Evolutionary conservation across 2,888 invertebrate species (phyloP).

Genomic region (Aphidoletes aphidimyza): DNA sequence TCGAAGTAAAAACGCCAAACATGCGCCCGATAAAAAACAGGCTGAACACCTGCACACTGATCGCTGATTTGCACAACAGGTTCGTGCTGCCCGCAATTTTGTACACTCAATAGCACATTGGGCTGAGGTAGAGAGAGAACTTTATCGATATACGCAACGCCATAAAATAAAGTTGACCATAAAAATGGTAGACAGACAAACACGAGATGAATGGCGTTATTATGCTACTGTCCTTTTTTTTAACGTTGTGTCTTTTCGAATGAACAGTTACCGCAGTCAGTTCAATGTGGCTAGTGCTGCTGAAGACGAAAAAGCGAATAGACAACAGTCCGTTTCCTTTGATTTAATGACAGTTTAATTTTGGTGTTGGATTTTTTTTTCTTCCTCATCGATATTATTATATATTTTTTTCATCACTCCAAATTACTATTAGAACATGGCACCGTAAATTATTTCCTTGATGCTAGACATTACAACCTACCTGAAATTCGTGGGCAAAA

Average conservation of each 20-base stretch:
- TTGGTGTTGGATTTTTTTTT: not conserved
- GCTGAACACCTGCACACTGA: conserved; percentile 2
- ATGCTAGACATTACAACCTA: not conserved
- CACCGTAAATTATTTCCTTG: not conserved
- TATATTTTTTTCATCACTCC: not conserved
- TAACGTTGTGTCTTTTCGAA: not conserved
- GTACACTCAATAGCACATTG: too few species aligned
- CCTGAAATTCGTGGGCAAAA: not conserved
- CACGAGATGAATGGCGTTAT: conserved; percentile 37
- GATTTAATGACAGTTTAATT: conserved; percentile 31
- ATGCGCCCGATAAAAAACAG: not conserved
- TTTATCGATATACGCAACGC: not conserved
- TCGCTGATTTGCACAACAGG: conserved; percentile 26
- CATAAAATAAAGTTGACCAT: too few species aligned
- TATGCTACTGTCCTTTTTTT: conserved; percentile 32
- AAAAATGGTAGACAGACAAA: conserved; percentile 7
- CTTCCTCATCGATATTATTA: too few species aligned
- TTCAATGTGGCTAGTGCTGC: not conserved
- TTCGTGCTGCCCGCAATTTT: conserved; percentile 33
- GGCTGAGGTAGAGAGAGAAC: not conserved
- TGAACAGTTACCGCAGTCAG: not conserved
- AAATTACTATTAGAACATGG: not conserved
- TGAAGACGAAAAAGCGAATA: not conserved
- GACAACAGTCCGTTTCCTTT: not conserved
- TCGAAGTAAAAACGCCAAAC: conserved; percentile 8